Conservation (phyloP, 2,888 invertebrate genomes). For the Pachycephus smyrnensis region DNA sequence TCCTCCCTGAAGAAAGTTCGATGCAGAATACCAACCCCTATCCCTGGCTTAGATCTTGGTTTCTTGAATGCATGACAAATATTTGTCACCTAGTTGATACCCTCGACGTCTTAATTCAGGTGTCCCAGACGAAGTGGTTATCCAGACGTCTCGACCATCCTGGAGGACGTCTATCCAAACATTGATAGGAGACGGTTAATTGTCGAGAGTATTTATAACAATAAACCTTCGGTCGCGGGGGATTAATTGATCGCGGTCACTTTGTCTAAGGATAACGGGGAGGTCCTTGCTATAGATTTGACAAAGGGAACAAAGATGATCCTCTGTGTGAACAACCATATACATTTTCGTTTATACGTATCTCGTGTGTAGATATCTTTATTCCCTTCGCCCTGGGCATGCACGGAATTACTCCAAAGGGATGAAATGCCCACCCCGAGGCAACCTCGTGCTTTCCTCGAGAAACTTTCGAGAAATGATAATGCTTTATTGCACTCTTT, state of each 20-base stretch:
- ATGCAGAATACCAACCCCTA: not conserved
- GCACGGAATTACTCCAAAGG: not conserved
- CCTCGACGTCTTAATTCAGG: not conserved
- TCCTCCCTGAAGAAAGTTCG: not conserved
- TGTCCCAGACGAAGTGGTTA: not conserved
- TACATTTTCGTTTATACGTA: not conserved
- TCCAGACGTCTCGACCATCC: not conserved
- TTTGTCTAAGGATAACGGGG: too few relatives aligned
- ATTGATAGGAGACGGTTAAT: not conserved
- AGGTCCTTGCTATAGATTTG: too few relatives aligned
- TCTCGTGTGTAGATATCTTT: not conserved
- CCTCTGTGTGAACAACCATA: too few relatives aligned
- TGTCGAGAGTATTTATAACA: too few relatives aligned
- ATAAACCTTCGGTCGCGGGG: too few relatives aligned
- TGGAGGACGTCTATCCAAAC: not conserved
- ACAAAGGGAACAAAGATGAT: not conserved
- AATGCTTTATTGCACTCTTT: too few relatives aligned
- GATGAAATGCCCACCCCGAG: too few relatives aligned
- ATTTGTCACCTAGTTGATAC: not conserved
- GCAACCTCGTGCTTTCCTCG: too few relatives aligned
- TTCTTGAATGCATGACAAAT: not conserved
- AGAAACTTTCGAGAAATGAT: too few relatives aligned
- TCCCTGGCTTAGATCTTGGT: not conserved
- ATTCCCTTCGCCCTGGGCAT: not conserved
- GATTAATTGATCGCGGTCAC: too few relatives aligned